These are phyloP conservation scores for Drosophila sechellia DNA, from an alignment of 1,140 invertebrate species.

Conservation along the genomic window DNA sequence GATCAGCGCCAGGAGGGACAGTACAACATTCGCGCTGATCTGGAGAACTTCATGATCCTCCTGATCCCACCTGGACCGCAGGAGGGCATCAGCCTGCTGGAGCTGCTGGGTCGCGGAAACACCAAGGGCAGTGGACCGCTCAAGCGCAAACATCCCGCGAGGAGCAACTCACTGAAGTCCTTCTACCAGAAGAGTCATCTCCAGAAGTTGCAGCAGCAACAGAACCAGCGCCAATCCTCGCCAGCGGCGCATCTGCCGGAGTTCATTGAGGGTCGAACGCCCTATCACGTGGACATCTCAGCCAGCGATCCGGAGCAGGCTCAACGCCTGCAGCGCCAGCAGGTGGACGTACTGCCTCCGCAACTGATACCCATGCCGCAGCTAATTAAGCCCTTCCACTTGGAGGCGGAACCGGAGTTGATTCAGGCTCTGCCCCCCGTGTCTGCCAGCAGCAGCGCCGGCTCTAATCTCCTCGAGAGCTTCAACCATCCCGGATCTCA, in stretches of 20 bases:
- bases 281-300: conserved; percentile 86
- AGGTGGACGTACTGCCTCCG: conserved; percentile 78
- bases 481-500: conserved; percentile 60
- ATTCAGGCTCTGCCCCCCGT: conserved; percentile 77
- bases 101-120: conserved; percentile 75
- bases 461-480: conserved; percentile 63
- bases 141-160: conserved; percentile 59
- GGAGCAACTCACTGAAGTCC: conserved; percentile 48
- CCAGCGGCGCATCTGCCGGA: conserved; percentile 60
- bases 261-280: conserved; percentile 86
- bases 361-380: conserved; percentile 73
- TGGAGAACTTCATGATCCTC: conserved; percentile 88
- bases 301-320: conserved; percentile 61
- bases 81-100: conserved; percentile 79
- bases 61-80: conserved; percentile 86
- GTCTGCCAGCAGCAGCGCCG: conserved; percentile 23
- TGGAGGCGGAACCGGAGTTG: conserved; percentile 76
- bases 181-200: conserved; percentile 48
- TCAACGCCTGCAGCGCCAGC: conserved; percentile 71
- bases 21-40: conserved; percentile 87
- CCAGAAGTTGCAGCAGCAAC: conserved; percentile 34
- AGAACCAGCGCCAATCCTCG: conserved; percentile 27
- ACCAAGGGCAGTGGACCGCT: conserved; percentile 15
- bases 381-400: conserved; percentile 76
- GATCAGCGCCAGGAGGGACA: conserved; percentile 88